A percentile compares a stretch with the other conserved stretches of the same genome.
These are phyloP conservation scores for Drosophila sp. DNA, from an alignment of 1,140 invertebrate genomes.

Conservation along the genomic window DNA sequence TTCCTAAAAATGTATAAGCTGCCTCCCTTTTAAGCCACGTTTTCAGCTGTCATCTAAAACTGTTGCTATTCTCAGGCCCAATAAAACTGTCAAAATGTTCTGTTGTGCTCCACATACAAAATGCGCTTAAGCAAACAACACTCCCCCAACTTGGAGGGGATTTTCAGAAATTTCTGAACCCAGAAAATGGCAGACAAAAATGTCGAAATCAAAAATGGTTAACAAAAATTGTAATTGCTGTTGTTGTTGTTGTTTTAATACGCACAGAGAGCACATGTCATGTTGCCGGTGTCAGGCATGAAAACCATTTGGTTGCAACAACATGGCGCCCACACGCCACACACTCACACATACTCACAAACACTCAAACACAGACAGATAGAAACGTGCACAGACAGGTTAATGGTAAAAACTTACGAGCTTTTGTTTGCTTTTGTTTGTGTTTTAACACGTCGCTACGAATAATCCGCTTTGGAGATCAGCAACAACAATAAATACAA, in stretches of 20 bases:
- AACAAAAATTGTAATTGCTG: background rate
- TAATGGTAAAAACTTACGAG: conserved; percentile 66
- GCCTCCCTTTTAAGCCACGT: background rate
- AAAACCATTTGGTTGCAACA: conserved; percentile 57
- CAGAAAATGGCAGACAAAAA: background rate
- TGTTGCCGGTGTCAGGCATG: conserved; percentile 35
- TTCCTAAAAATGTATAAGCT: background rate
- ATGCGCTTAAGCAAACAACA: background rate
- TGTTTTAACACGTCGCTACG: conserved; percentile 56
- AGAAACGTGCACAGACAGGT: conserved; percentile 34
- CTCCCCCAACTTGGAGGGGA: background rate
- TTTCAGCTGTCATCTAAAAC: background rate
- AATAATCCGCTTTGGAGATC: conserved; percentile 73
- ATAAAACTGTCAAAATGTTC: background rate
- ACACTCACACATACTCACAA: conserved; percentile 29
- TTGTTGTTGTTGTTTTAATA: conserved; percentile 3
- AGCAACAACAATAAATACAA: conserved; percentile 29
- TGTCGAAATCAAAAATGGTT: background rate
- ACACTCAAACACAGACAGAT: background rate
- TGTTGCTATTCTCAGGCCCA: background rate
- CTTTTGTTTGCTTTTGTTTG: conserved; percentile 60
- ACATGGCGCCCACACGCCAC: conserved; percentile 51
- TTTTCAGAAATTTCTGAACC: background rate
- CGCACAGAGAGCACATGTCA: conserved; percentile 31
- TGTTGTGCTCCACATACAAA: background rate